phyloP scores from a whole-genome alignment of 1,140 invertebrate genomes.

The Phocides pigmalion region DNA sequence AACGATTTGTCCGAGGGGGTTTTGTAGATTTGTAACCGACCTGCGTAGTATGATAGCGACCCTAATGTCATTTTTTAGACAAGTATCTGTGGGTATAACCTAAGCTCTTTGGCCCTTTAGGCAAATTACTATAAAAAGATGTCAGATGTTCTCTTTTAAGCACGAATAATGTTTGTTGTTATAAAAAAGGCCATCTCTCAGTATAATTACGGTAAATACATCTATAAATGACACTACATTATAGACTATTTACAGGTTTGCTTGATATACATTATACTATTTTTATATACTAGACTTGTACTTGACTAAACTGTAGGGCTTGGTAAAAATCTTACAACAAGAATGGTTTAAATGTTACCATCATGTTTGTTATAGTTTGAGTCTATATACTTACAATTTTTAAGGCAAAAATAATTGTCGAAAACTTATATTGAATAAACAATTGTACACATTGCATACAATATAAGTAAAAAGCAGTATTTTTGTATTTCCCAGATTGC shows the following conservation, averaged over 20 bases:
- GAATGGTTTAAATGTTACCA: no score
- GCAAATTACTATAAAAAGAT: not conserved
- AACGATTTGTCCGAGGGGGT: slow-evolving; percentile 21
- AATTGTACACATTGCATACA: not conserved
- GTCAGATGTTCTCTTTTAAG: not conserved
- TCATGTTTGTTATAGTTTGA: no score
- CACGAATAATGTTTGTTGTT: not conserved
- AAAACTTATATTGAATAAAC: not conserved
- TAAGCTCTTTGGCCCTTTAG: not conserved
- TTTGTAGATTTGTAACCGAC: slow-evolving; percentile 27
- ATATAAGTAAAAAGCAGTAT: slow-evolving; percentile 24
- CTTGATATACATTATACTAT: no score
- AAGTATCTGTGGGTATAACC: slow-evolving; percentile 1
- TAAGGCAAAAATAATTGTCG: no score
- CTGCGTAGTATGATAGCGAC: slow-evolving; percentile 22
- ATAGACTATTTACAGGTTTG: no score
- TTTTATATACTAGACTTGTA: no score
- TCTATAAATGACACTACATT: no score
- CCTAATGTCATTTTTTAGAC: slow-evolving; percentile 23
- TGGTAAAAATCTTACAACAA: no score
- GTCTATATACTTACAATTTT: no score
- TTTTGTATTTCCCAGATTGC: slow-evolving; percentile 52
- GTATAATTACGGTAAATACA: no score
- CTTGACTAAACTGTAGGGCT: no score
- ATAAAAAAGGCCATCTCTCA: no score